Evolutionary conservation across 2,113 vertebrate species (phyloP).

Genomic region (Micronycteris hirsuta): DNA sequence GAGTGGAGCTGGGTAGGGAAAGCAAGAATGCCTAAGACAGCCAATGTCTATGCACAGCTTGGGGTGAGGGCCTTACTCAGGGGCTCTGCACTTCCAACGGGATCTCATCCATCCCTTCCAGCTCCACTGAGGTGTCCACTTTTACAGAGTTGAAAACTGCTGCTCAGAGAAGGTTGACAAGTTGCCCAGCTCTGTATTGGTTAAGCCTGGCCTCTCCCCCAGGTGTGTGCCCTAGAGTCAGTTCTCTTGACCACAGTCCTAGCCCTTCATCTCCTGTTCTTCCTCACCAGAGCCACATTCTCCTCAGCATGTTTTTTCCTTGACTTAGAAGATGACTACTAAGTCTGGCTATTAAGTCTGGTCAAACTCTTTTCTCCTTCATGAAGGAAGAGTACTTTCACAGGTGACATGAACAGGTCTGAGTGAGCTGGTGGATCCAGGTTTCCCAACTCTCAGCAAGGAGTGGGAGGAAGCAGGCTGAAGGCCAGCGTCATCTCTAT

Average conservation of each 20-base stretch:
- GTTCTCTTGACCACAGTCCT: neutral
- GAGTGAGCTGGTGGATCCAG: neutral
- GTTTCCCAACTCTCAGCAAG: neutral
- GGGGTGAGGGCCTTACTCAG: fast-evolving
- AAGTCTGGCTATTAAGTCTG: neutral
- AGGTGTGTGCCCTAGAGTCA: neutral
- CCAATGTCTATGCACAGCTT: fast-evolving
- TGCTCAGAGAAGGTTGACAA: neutral
- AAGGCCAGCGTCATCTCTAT: neutral
- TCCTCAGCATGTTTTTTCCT: neutral
- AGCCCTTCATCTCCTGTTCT: neutral
- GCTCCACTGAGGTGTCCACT: neutral
- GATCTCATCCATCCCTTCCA: neutral
- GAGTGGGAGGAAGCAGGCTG: neutral
- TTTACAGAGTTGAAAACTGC: neutral
- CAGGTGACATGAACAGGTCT: neutral
- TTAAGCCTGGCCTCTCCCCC: neutral
- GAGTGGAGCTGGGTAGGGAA: neutral
- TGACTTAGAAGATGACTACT: neutral
- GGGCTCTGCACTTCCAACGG: neutral
- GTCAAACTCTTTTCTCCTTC: neutral
- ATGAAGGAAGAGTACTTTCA: neutral
- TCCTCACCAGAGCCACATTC: neutral
- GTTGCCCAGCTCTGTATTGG: neutral
- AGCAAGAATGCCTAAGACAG: neutral